phyloP scores from a whole-genome alignment of 2,113 vertebrate genomes.

The Rhea americana region DNA sequence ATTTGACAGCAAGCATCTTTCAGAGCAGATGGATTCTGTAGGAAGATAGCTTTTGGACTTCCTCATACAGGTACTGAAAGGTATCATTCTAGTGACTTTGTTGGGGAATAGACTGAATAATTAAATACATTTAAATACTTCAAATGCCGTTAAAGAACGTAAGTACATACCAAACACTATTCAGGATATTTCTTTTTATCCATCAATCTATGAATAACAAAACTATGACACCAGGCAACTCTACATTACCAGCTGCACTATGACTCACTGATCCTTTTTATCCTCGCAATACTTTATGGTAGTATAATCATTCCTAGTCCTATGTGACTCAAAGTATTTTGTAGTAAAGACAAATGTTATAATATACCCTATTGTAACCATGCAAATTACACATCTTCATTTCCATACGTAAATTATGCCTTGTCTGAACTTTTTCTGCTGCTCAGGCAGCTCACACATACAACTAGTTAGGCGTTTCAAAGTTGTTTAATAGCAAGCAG shows the following conservation, averaged over 20 bases:
- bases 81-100: conserved; percentile 11
- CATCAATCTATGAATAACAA: conserved; percentile 31
- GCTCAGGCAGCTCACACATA: conserved; percentile 36
- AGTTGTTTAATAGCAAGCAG: neutral
- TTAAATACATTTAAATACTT: conserved; percentile 19
- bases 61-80: conserved; percentile 16
- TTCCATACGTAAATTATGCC: conserved; percentile 63
- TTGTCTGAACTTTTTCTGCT: conserved; percentile 35
- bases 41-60: neutral
- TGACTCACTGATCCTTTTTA: conserved; percentile 67
- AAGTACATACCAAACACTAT: neutral
- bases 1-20: neutral
- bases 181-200: conserved; percentile 44
- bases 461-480: conserved; percentile 6
- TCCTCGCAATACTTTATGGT: conserved; percentile 52
- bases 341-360: conserved; percentile 65
- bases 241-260: conserved; percentile 63
- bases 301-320: conserved; percentile 63
- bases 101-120: neutral
- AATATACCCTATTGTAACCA: conserved; percentile 60
- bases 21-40: neutral
- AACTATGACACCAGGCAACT: conserved; percentile 50
- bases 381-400: conserved; percentile 62
- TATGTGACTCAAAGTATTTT: conserved; percentile 64
- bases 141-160: conserved; percentile 16